Evolutionary conservation across 1,140 invertebrate genomes (phyloP).

Genomic region (Vollenhovia emeryi): DNA sequence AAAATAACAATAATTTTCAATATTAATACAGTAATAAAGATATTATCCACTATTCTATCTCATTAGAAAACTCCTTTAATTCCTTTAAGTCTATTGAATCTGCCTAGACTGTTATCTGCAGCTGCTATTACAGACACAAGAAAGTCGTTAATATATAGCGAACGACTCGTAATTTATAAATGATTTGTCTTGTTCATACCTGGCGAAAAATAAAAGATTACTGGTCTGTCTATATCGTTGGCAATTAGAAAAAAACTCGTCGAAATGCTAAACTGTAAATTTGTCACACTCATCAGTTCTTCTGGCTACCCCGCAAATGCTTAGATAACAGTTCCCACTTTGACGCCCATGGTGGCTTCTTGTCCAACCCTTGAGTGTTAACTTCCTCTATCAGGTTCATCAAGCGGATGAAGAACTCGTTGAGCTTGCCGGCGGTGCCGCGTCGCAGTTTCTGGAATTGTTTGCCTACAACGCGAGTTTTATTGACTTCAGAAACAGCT

Average conservation of each 20-base stretch:
- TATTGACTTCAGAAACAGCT: not conserved
- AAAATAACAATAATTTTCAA: not conserved
- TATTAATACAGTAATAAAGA: slow-evolving; percentile 18
- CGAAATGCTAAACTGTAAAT: slow-evolving; percentile 11
- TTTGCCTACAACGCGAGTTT: slow-evolving; percentile 78
- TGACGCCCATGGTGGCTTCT: slow-evolving; percentile 73
- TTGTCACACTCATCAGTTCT: slow-evolving; percentile 14
- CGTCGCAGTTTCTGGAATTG: slow-evolving; percentile 84
- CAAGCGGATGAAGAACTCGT: slow-evolving; percentile 83
- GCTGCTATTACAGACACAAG: slow-evolving; percentile 29
- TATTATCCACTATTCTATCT: slow-evolving; percentile 16
- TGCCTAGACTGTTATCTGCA: not conserved
- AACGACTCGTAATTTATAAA: not conserved
- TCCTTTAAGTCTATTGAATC: not conserved
- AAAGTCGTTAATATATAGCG: not conserved
- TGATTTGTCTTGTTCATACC: not conserved
- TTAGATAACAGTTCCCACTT: slow-evolving; percentile 73
- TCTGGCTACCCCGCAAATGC: slow-evolving; percentile 41
- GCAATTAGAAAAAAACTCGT: slow-evolving; percentile 31
- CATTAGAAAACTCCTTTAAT: not conserved
- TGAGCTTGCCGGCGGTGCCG: slow-evolving; percentile 84
- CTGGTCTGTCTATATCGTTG: not conserved
- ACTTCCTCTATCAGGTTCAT: slow-evolving; percentile 82
- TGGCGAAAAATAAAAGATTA: slow-evolving; percentile 18
- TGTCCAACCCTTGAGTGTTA: slow-evolving; percentile 78